Base-by-base conservation (phyloP, 30 jellyfish, hydroid and myxozoan species). In the Aurelia coerulea region DNA sequence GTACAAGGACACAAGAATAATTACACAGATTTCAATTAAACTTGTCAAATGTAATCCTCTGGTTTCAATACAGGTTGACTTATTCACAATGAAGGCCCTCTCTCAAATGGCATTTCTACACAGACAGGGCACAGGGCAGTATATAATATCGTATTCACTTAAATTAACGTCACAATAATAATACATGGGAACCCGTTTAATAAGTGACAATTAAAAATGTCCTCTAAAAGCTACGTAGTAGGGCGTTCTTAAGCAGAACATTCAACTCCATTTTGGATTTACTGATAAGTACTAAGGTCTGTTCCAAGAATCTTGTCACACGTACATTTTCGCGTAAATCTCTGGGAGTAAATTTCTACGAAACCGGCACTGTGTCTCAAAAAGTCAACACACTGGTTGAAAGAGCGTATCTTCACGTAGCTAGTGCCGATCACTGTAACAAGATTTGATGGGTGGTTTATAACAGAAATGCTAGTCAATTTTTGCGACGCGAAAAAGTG, bases 201-300 rank as follows among this genome's bases (percentile, higher is more conserved):
- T 50, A 76, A 58, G 56, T 81, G 91, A 81, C 91, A 81, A 67
- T 54, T 67, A 81, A 80, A 81, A 66, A 67, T 82, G 70, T 83
- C 91, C 53, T 81, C 81, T 79, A 68, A 78, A 68, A 68, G 84
- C 80, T 54, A 66, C 69, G 72, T 41, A 46, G 72, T 41, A 46
- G 56, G 56, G 56, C 91, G 91, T 81, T 68, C 91, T 81, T 67
- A 3, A 42, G 17, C 91, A 81, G 91, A 81, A 81, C 91, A 81
- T 54, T 35, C 54, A 81, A 33, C 91, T 81, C 91, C 91, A 81
- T 81, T 81, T 54, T 58, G 91, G 91, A 81, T 73, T 9, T 32
- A 46, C 14, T 46, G 14, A 46, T 46, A 46, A 46, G 14, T 0
- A 46, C 56, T 46, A 46, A 46, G 12, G 56, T 46, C 56, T 9